Evolutionary conservation across 2,113 vertebrate species (phyloP), one percentile per base, ranked within the genome.

Genomic region (Pyrgilauda ruficollis): DNA sequence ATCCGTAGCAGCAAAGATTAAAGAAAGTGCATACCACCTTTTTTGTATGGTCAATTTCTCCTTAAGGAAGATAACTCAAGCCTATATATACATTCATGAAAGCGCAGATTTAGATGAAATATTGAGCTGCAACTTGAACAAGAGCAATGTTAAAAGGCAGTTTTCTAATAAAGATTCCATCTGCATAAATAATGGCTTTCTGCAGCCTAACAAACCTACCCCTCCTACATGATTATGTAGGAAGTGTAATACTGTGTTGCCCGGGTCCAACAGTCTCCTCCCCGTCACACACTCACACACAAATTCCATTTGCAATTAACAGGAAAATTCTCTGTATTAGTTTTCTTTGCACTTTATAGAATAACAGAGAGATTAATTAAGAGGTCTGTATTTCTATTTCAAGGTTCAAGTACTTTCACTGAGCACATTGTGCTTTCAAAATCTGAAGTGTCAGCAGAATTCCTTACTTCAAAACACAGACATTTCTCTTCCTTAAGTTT

Each of bases 371-470:
- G 94, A 97, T 97, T 97, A 97, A 97, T 97, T 97, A 97, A 96
- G 96, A 97, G 96, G 97, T 97, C 96, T 96, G 89, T 87, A 95
- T 96, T 97, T 97, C 97, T 96, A 97, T 97, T 97, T 97, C 97
- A 97, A 95, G 97, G 97, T 97, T 97, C 97, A 97, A 96, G 94
- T 96, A 93, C 63, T 97, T 97, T 63, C 91, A 97, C 21, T 77
- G 82, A 95, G 92, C 66, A 69, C 49, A 55, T 12, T 78, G 73
- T 85, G 91, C 94, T 84, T 92, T 81, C 70, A 81, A 94, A 96
- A 93, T 86, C 67, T 66, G 72, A 76, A 64, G 70, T 12, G 33
- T 97, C 96, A 97, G 97, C 97, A 88, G 84, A 97, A 95, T 74
- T 91, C 50, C 76, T 93, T 62, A 90, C 53, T 88, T 95, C 74